A percentile compares a stretch with the other conserved stretches of the same genome.
phyloP scores from a whole-genome alignment of 35 echinoderm and acorn worm species.

The Hemicentrotus pulcherrimus region DNA sequence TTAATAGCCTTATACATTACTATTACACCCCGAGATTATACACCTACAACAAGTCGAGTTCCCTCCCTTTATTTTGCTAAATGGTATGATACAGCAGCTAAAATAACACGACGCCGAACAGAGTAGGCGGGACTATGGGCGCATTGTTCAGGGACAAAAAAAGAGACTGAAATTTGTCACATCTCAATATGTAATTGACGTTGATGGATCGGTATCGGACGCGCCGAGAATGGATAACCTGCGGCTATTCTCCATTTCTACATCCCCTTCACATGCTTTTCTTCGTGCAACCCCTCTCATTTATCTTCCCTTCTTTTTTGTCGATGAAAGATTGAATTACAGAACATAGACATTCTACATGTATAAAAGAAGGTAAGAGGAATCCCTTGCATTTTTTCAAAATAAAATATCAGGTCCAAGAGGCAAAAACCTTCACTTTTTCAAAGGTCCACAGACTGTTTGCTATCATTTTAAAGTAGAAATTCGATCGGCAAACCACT shows the following conservation, averaged over 20 bases:
- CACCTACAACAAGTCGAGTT: neutral
- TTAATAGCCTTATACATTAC: neutral
- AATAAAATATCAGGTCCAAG: neutral
- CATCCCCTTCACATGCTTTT: neutral
- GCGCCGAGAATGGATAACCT: neutral
- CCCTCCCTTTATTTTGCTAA: neutral
- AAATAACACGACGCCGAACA: neutral
- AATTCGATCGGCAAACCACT: too few species aligned
- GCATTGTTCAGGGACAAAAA: neutral
- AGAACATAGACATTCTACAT: neutral
- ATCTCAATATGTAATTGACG: neutral
- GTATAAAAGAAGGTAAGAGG: too few species aligned
- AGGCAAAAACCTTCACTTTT: neutral
- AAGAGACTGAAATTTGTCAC: neutral
- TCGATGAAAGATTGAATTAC: neutral
- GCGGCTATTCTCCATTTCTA: neutral
- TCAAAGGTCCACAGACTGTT: neutral
- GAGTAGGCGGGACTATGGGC: neutral
- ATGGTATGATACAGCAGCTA: slow-evolving; percentile 10
- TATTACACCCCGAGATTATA: neutral
- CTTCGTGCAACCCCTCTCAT: neutral
- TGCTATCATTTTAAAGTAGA: too few species aligned
- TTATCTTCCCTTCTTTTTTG: neutral
- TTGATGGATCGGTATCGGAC: slow-evolving; percentile 36
- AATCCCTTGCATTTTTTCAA: too few species aligned